Evolutionary conservation across 1,140 invertebrate genomes (phyloP), one percentile per base, ranked within the genome.

Genomic region (Heliconius melpomene): DNA sequence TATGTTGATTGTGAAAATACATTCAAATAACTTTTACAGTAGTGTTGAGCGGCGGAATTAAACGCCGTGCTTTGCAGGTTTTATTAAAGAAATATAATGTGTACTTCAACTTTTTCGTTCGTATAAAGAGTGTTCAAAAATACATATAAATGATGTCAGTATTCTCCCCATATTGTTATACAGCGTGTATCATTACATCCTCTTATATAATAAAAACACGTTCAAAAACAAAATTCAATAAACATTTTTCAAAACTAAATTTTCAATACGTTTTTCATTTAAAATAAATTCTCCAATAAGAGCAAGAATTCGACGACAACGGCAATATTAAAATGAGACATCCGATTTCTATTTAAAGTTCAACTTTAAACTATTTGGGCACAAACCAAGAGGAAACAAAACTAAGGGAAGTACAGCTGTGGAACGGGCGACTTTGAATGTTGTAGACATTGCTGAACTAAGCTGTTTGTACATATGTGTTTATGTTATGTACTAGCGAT

Each of bases 291-390:
- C 50, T 18, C 23, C 23, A 7, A 66, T 38, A 76, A 76, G 66
- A 60, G 54, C 54, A 40, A 75, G 74, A n/a, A 76, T 60, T 57
- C 74, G 57, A 76, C 54, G 57, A 76, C 54, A 1, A 76, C 74
- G 60, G 18, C 60, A 70, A 77, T 77, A 77, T 77, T 77, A 77
- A 77, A 77, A 71, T 52, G 23, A 16, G 70, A 77, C 66, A 72
- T 52, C 76, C 66, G 40, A 72, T 54, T 77, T 77, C 76, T 77
- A 72, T 72, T 77, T 77, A 72, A 77, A 71, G 76, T 77, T 72
- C 40, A 23, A 52, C 66, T 77, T n/a, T 16, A 23, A 77, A 77
- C 76, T 77, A 77, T 77, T 77, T 77, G 76, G 76, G 71, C 26
- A 72, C 76, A 77, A 77, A 77, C 76, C 66, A 72, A 77, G 50